These are phyloP conservation scores for Ptilorrhoa leucosticta DNA, from an alignment of 2,113 vertebrate genomes.

Conservation along the genomic window DNA sequence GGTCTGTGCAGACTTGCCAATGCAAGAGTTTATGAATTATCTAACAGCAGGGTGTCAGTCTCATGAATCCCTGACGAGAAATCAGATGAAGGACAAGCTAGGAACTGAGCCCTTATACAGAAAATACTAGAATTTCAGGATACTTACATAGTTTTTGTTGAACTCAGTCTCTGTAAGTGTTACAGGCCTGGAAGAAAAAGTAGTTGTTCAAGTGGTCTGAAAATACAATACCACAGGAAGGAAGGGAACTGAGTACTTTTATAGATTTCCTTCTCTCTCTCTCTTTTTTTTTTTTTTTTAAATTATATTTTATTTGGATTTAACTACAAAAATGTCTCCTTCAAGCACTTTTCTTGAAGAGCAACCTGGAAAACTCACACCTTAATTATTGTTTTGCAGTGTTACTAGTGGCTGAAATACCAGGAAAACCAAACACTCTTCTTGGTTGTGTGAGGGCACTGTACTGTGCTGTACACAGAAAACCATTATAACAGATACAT, in stretches of 20 bases:
- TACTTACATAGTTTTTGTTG: background rate
- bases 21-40: background rate
- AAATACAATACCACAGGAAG: background rate
- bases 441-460: background rate
- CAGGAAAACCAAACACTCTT: background rate
- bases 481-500: background rate
- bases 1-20: background rate
- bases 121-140: background rate
- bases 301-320: background rate
- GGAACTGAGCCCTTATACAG: background rate
- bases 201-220: background rate
- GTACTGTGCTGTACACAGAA: background rate
- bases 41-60: background rate
- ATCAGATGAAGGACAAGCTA: background rate
- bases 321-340: background rate
- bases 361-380: background rate
- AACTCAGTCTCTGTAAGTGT: background rate
- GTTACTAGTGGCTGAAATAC: background rate
- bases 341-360: background rate
- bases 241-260: background rate
- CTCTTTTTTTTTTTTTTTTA: background rate
- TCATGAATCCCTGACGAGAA: background rate
- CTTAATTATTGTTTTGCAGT: background rate
- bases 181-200: background rate
- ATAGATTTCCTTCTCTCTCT: background rate